phyloP scores from a whole-genome alignment of 2,113 vertebrate species.

The Anolis sagrei region DNA sequence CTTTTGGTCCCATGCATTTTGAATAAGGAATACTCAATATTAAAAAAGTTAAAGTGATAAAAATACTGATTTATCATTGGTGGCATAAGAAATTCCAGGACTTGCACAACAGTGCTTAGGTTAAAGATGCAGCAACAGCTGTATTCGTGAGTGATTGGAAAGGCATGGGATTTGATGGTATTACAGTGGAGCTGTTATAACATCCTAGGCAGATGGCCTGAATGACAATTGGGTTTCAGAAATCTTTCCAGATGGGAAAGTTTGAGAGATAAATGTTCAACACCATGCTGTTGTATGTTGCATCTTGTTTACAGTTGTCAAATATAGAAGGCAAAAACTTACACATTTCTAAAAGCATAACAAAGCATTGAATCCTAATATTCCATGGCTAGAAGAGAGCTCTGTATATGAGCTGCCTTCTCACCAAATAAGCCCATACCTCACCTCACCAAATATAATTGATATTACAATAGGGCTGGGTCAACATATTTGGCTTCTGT shows the following conservation, averaged over 20 bases:
- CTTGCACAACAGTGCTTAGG: background rate
- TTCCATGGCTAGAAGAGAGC: background rate
- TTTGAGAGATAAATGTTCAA: background rate
- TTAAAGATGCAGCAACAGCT: background rate
- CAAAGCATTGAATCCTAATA: background rate
- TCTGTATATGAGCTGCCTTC: background rate
- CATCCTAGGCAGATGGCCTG: background rate
- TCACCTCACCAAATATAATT: background rate
- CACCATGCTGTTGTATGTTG: background rate
- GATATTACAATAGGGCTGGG: background rate
- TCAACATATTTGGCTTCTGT: background rate
- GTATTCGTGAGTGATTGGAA: background rate
- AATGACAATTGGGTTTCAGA: background rate
- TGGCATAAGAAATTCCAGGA: background rate
- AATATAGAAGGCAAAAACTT: background rate
- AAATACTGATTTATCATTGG: background rate
- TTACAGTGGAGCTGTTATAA: background rate
- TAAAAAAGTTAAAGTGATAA: background rate
- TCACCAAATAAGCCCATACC: background rate
- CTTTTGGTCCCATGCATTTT: too few species aligned
- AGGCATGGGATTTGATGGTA: background rate
- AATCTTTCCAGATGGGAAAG: slow-evolving; percentile 1
- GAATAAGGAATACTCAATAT: background rate
- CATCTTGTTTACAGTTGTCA: background rate
- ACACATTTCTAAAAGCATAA: background rate